Base-by-base conservation (phyloP, 2,113 vertebrate species). In the Vanacampus margaritifer region DNA sequence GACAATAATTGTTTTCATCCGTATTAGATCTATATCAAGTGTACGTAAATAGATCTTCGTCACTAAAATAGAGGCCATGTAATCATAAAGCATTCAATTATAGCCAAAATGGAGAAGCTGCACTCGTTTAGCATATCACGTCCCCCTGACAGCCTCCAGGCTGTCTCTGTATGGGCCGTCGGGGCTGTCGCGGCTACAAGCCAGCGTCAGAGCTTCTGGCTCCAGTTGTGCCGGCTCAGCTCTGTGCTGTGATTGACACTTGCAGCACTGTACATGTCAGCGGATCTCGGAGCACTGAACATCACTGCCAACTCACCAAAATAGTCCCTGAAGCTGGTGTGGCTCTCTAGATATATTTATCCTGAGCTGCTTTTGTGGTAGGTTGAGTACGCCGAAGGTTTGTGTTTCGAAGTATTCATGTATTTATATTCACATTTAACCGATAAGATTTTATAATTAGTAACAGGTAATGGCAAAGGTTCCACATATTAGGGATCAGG, bases 231-330 rank as follows among this genome's bases (percentile, higher is more conserved):
- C 76, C 56, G 2, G 63, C 84, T 90, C 81, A 89, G 86, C 84
- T 73, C 68, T 39, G 64, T 0, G 6, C 70, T 37, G 41, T 72
- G 87, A 90, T 67, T 84, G 85, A 83, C 82, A 82, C 81, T 67
- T 74, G 66, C 83, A 82, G 70, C 80, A 89, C 88, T 90, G 87
- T 86, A 89, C 84, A 73, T 79, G 89, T 91, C 90, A 91, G 90
- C 89, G 78, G 79, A 89, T 90, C 85, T 82, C 68, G 50, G 69
- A 75, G 73, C 26, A 24, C 65, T 69, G 73, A 86, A 78, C 86
- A 83, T 87, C 85, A 79, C 72, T 65, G 67, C 80, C 80, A 82
- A 75, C 74, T 83, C 63, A 43, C 90, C 89, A 88, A 90, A 91
- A 91, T 90, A 91, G 90, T 89, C 89, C 85, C 67, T 63, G 70